These are phyloP conservation scores for Neosalanx taihuensis DNA, from an alignment of 2,797 vertebrate genomes.

Conservation along the genomic window DNA sequence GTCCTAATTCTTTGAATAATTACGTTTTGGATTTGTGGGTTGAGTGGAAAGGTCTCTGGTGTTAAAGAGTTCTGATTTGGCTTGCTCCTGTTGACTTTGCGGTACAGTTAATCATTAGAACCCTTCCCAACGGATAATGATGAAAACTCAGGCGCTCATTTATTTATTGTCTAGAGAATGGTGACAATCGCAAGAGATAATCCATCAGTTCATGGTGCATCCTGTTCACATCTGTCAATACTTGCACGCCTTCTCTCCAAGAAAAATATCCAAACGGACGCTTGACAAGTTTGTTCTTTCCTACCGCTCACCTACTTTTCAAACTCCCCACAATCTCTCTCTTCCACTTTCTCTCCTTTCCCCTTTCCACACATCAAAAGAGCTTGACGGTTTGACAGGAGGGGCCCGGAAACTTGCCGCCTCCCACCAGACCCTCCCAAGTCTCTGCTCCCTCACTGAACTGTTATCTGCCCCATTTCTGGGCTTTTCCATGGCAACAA, in stretches of 20 bases:
- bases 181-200: constrained; percentile 31
- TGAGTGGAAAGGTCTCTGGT: constrained; percentile 49
- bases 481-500: constrained; percentile 74
- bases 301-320: constrained; percentile 30
- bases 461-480: constrained; percentile 76
- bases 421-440: constrained; percentile 66
- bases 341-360: constrained; percentile 38
- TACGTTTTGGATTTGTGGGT: constrained; percentile 61
- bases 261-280: background rate
- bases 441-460: constrained; percentile 72
- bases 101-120: constrained; percentile 54
- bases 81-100: constrained; percentile 43
- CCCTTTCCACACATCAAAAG: constrained; percentile 68
- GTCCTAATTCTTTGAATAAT: constrained; percentile 39
- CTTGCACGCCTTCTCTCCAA: background rate
- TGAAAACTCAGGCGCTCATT: constrained; percentile 46
- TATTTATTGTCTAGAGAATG: constrained; percentile 41
- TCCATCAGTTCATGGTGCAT: background rate
- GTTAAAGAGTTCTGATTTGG: constrained; percentile 53
- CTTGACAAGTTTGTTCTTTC: constrained; percentile 1
- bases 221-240: background rate
- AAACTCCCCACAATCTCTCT: constrained; percentile 30
- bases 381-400: constrained; percentile 74
- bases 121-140: constrained; percentile 55
- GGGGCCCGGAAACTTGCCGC: constrained; percentile 61